phyloP scores from a whole-genome alignment of 2,113 vertebrate genomes.

The Seriola quinqueradiata region DNA sequence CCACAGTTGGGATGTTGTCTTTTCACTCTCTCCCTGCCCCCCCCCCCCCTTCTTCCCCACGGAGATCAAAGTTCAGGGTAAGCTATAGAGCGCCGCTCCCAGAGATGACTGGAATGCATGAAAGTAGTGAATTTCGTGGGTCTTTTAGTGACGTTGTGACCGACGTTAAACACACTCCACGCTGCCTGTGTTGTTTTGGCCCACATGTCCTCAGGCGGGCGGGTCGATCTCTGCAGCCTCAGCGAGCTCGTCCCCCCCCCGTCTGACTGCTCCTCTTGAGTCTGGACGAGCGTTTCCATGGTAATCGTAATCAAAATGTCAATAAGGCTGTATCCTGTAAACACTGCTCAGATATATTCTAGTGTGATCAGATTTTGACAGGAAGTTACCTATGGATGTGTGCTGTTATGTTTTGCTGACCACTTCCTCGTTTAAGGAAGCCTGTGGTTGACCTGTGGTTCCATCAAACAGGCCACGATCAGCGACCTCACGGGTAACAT shows the following conservation, averaged over 20 bases:
- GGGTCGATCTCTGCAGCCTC: background rate
- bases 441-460: background rate
- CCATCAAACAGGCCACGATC: too few species aligned
- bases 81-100: background rate
- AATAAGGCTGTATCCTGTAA: background rate
- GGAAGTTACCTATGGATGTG: background rate
- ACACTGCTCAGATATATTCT: background rate
- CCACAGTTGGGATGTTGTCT: background rate
- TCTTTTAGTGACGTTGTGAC: background rate
- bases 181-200: slow-evolving; percentile 22
- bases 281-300: background rate
- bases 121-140: background rate
- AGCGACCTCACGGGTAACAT: background rate
- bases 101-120: slow-evolving; percentile 1
- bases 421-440: slow-evolving; percentile 4
- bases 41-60: background rate
- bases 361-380: background rate
- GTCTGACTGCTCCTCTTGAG: slow-evolving; percentile 42
- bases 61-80: background rate
- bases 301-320: slow-evolving; percentile 17
- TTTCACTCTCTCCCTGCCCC: background rate
- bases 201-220: slow-evolving; percentile 18
- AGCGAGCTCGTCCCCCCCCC: slow-evolving; percentile 39
- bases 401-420: background rate
- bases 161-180: background rate